phyloP scores from a whole-genome alignment of 2,113 vertebrate species.

The Psittacara wagleri region DNA sequence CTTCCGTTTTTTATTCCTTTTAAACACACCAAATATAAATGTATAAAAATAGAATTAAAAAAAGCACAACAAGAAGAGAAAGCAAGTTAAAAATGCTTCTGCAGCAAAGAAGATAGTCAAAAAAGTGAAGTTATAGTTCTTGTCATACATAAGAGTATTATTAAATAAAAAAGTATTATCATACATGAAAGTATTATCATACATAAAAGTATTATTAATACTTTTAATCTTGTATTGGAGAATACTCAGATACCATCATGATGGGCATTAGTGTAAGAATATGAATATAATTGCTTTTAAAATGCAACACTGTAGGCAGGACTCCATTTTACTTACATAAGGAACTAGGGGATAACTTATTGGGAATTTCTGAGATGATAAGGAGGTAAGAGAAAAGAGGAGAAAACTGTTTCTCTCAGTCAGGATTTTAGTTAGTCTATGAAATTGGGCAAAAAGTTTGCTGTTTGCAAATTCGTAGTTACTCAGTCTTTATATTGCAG shows the following conservation, averaged over 20 bases:
- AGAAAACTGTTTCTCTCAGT: background rate
- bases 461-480: background rate
- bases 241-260: background rate
- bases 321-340: background rate
- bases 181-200: no score
- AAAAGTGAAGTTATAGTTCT: background rate
- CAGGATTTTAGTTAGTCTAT: background rate
- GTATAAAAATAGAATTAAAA: background rate
- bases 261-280: background rate
- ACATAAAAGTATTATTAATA: background rate
- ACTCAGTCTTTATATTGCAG: background rate
- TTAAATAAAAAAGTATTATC: no score
- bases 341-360: background rate
- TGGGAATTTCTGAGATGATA: background rate
- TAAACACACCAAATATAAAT: conserved; percentile 36
- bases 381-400: background rate
- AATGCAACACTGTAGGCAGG: background rate
- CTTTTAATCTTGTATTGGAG: background rate
- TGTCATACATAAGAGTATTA: background rate
- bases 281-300: background rate
- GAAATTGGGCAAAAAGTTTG: background rate
- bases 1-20: conserved; percentile 42
- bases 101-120: background rate
- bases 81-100: conserved; percentile 5
- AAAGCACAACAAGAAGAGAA: background rate